Evolutionary conservation across 2,113 vertebrate species (phyloP), one percentile per base, ranked within the genome.

Genomic region (Sylvietta virens): DNA sequence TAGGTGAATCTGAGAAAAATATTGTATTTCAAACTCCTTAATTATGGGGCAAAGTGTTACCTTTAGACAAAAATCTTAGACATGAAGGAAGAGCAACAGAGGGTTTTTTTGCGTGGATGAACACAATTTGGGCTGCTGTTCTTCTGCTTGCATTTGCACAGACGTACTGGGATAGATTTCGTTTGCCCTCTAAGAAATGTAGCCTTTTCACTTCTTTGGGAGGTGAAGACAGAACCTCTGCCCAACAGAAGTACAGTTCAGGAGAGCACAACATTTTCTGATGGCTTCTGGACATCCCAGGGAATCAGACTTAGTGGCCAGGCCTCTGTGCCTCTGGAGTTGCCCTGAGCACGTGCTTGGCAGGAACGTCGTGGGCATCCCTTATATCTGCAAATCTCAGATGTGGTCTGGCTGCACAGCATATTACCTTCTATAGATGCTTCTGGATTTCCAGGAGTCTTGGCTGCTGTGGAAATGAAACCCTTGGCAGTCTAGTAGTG

Each of bases 311-410:
- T 45, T 58, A 14, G 15, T 45, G 62, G 30, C 40, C 45, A 53
- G 37, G 37, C 8, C 11, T 28, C n/a, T 66, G 13, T 76, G 35
- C 10, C 35, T 42, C 37, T 18, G n/a, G 16, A 27, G 13, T 33
- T 82, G 17, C 19, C 31, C 6, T 40, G 45, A 54, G 19, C 19
- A 2, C 14, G 37, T 56, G 45, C 48, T 57, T 0, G 0, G 33
- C 2, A 1, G 39, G 35, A 33, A 15, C 62, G 48, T 44, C 45
- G 7, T 0, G 3, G 17, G 13, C 20, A 39, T 48, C 69, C 24
- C 20, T 62, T 1, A 0, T 31, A 11, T 19, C 45, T 90, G 37
- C 28, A 37, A 19, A 30, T 65, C 44, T 69, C 42, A 39, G 45
- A 9, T 0, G 0, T 67, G 61, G 40, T 90, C 44, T 82, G 48